Percentiles rank a stretch among this genome's conserved stretches.
phyloP scores from a whole-genome alignment of 2,888 invertebrate species.

The Calliopum simillimum region DNA sequence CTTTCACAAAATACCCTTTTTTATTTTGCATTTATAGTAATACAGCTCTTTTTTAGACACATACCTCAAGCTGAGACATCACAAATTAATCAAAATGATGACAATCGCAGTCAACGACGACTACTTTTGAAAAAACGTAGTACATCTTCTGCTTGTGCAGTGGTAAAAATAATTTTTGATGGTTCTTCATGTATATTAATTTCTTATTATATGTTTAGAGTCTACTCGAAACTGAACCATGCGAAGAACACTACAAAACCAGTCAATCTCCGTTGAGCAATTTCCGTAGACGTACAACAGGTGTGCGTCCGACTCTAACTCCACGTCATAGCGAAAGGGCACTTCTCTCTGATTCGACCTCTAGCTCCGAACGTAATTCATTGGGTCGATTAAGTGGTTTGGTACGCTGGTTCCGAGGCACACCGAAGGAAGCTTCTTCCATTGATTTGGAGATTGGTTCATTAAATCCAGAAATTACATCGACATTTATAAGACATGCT shows the following conservation, averaged over 20 bases:
- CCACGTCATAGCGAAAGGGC: conserved; percentile 88
- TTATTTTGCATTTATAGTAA: conserved; percentile 4
- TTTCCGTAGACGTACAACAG: conserved; percentile 73
- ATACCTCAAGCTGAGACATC: conserved; percentile 77
- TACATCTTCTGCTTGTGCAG: conserved; percentile 88
- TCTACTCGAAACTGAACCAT: conserved; percentile 81
- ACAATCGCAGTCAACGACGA: conserved; percentile 83
- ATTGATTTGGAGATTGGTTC: conserved; percentile 71
- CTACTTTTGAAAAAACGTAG: conserved; percentile 89
- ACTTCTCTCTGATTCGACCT: conserved; percentile 71
- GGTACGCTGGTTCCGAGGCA: conserved; percentile 75
- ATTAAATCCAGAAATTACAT: conserved; percentile 71
- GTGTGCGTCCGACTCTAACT: conserved; percentile 73
- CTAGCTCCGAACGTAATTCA: conserved; percentile 67
- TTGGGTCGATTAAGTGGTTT: conserved; percentile 77
- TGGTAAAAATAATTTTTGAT: conserved; percentile 65
- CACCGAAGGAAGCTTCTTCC: conserved; percentile 69
- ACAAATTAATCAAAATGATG: conserved; percentile 75
- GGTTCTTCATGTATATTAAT: neutral
- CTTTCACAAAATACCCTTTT: conserved; percentile 30
- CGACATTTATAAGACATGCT: conserved; percentile 70
- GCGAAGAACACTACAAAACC: conserved; percentile 77
- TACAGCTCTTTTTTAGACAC: conserved; percentile 70
- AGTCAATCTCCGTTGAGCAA: conserved; percentile 85
- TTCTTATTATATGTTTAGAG: conserved; percentile 71